phyloP scores from a whole-genome alignment of 2,888 invertebrate species.

The Salticus scenicus region DNA sequence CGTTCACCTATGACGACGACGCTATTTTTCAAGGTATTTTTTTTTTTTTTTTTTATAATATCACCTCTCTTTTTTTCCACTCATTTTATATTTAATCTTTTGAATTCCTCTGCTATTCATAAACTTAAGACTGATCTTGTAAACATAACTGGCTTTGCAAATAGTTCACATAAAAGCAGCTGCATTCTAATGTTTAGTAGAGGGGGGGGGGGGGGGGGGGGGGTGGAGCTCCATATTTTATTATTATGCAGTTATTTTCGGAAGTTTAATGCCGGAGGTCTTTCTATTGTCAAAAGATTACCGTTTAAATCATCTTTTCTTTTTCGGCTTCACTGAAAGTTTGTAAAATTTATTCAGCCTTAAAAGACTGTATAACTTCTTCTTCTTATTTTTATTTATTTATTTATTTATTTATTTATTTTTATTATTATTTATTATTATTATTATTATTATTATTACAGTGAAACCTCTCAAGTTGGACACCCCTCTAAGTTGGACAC shows the following conservation, averaged over 20 bases:
- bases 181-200: conserved; percentile 46
- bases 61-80: too few relatives aligned
- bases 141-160: conserved; percentile 59
- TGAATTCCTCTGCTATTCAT: conserved; percentile 10
- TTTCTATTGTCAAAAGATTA: neutral
- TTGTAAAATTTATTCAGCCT: too few relatives aligned
- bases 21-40: neutral
- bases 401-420: too few relatives aligned
- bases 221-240: conserved; percentile 29
- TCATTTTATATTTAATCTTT: neutral
- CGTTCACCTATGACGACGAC: conserved; percentile 9
- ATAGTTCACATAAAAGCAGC: conserved; percentile 35
- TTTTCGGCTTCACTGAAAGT: neutral
- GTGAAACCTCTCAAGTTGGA: too few relatives aligned
- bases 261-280: neutral
- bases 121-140: conserved; percentile 43
- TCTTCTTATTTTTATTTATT: too few relatives aligned
- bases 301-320: neutral
- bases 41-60: neutral
- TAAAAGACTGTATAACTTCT: too few relatives aligned
- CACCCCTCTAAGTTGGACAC: too few relatives aligned
- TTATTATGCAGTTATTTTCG: conserved; percentile 16
- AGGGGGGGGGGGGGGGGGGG: neutral
- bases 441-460: too few relatives aligned
- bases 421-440: too few relatives aligned